Evolutionary conservation across 1,140 invertebrate genomes (phyloP), one percentile per base, ranked within the genome.

Genomic region (Anadara kagoshimensis): DNA sequence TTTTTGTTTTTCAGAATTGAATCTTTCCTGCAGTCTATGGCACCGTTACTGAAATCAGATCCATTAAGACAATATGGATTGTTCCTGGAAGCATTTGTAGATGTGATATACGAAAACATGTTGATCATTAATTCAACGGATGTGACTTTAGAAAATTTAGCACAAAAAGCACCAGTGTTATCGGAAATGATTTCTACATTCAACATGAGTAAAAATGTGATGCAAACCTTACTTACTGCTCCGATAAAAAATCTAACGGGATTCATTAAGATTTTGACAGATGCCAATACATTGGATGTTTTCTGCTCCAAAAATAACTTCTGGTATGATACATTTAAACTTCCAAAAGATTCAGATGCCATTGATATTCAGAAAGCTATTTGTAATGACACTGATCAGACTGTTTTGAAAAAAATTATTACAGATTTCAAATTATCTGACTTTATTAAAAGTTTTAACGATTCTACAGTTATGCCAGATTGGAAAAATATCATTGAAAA

Each of bases 191-290:
- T 77, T 41, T 57, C 12, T 11, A 69, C 75, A 24, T 22, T 78
- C 8, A 65, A 73, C 14, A 43, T 80, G 2, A 59, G 67, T 26
- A 36, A 51, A 5, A 65, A 69, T 36, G 36, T 64, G 20, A 45
- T 80, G 57, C 62, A 73, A 7, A 29, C 69, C 51, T 20, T 82
- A 14, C 14, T 76, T 20, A 18, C 26, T 18, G 63, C 75, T 10
- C 80, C 80, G 3, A 66, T 82, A 8, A 75, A 78, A 47, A 71
- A 77, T 44, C 61, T 61, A 11, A 26, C 70, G 3, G 47, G 54
- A 41, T 58, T 82, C 41, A 14, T 76, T 41, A 64, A 76, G 24
- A 36, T 73, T 1, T n/a, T 80, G 16, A 43, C 72, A 1, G 20
- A 47, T 18, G 58, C 61, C 10, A 51, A 65, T 4, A 45, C 62